Evolutionary conservation across 2,888 invertebrate species (phyloP).

Genomic region (Scaptomyza caliginosa): DNA sequence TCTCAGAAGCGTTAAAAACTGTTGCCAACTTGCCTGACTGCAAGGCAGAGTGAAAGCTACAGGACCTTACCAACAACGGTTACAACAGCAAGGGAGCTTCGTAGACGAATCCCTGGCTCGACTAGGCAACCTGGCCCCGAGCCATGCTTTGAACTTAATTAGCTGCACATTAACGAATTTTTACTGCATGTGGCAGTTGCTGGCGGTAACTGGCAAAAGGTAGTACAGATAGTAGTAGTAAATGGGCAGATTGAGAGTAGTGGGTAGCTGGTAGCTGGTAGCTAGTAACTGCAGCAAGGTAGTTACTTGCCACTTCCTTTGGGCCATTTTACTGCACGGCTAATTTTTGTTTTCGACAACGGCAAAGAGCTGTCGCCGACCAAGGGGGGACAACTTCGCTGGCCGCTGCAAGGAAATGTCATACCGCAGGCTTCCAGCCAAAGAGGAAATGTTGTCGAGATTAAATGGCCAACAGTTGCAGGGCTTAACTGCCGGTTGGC

Average conservation of each 20-base stretch:
- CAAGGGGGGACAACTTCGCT: neutral
- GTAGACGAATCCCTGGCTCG: conserved; percentile 33
- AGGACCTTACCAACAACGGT: conserved; percentile 4
- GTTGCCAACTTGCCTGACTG: conserved; percentile 20
- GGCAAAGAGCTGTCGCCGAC: conserved; percentile 57
- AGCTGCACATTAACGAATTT: conserved; percentile 75
- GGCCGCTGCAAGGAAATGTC: conserved; percentile 72
- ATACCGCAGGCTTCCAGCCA: conserved; percentile 56
- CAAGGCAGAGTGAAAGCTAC: conserved; percentile 6
- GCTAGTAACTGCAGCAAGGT: conserved; percentile 59
- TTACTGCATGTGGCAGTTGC: conserved; percentile 63
- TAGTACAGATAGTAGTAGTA: neutral
- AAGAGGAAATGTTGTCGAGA: conserved; percentile 72
- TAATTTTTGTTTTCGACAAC: conserved; percentile 79
- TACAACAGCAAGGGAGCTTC: conserved; percentile 3
- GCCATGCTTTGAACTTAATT: conserved; percentile 78
- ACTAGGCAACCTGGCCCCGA: conserved; percentile 50
- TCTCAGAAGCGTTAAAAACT: conserved; percentile 17
- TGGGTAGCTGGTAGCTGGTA: conserved; percentile 2
- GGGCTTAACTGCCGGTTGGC: neutral
- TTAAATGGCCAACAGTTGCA: conserved; percentile 61
- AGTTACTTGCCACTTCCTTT: conserved; percentile 76
- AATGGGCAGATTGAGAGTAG: conserved; percentile 10
- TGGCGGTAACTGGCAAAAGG: conserved; percentile 19
- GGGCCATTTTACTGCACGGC: conserved; percentile 72